Evolutionary conservation across 1,140 invertebrate species (phyloP).

Genomic region (Plectrocnemia conspersa): DNA sequence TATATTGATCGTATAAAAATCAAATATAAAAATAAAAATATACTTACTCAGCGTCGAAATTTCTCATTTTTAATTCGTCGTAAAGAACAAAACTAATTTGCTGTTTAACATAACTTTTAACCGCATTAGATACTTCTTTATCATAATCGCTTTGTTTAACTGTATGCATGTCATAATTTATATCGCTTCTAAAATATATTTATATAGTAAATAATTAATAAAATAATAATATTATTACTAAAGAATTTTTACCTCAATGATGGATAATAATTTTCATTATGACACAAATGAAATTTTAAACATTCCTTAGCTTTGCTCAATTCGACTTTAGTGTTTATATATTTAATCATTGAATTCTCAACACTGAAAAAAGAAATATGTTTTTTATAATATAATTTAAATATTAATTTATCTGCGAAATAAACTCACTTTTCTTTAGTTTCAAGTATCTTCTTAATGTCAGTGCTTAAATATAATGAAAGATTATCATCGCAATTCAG

Average conservation of each 20-base stretch:
- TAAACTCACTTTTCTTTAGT: too few species aligned
- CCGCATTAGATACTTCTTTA: background rate
- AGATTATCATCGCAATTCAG: too few species aligned
- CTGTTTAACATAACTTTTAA: slow-evolving; percentile 9
- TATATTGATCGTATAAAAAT: background rate
- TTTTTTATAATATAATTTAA: background rate
- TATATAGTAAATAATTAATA: background rate
- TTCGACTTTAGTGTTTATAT: slow-evolving; percentile 11
- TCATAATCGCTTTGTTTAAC: background rate
- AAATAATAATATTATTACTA: background rate
- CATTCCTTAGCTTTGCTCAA: background rate
- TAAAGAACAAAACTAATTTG: background rate
- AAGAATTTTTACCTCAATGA: background rate
- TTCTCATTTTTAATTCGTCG: slow-evolving; percentile 7
- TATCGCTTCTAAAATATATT: too few species aligned
- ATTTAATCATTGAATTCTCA: background rate
- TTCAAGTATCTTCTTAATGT: too few species aligned
- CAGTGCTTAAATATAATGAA: too few species aligned
- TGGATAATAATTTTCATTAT: background rate
- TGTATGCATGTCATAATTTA: too few species aligned
- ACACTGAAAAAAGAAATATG: too few species aligned
- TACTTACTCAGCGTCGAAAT: slow-evolving; percentile 2
- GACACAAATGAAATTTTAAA: slow-evolving; percentile 8
- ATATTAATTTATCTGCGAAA: background rate
- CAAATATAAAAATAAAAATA: background rate